phyloP scores from a whole-genome alignment of 1,140 invertebrate species.

The Stegodyphus mimosarum region DNA sequence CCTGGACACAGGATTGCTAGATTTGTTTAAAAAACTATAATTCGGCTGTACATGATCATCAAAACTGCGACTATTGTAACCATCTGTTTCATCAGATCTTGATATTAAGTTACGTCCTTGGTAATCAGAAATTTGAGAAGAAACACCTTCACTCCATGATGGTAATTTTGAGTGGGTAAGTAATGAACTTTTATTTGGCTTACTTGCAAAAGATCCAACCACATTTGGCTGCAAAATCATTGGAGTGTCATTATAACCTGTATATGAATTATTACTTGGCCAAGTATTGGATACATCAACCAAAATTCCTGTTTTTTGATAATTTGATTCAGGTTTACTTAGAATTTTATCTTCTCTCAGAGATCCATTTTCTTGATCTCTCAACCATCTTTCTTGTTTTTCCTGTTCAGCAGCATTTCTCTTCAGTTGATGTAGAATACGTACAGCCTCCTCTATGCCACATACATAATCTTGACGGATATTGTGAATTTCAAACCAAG shows the following conservation, averaged over 20 bases:
- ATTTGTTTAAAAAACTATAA: conserved; percentile 47
- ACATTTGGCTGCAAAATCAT: conserved; percentile 14
- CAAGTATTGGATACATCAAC: conserved; percentile 60
- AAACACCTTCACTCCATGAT: conserved; percentile 56
- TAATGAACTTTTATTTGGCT: conserved; percentile 29
- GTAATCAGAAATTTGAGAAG: conserved; percentile 26
- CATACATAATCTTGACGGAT: conserved; percentile 76
- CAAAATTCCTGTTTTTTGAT: conserved; percentile 51
- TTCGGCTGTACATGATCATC: conserved; percentile 41
- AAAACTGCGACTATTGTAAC: conserved; percentile 28
- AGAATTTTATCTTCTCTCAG: conserved; percentile 21
- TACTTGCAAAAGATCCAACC: conserved; percentile 2
- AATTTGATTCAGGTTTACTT: conserved; percentile 21
- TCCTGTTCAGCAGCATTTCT: conserved; percentile 37
- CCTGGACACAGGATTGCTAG: conserved; percentile 28
- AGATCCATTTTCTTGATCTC: conserved; percentile 43
- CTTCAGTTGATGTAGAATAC: conserved; percentile 61
- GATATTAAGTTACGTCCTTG: conserved; percentile 21
- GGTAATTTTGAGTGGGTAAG: conserved; percentile 41
- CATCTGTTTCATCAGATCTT: conserved; percentile 45
- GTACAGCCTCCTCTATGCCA: conserved; percentile 68
- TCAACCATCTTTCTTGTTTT: conserved; percentile 51
- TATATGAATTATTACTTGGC: conserved; percentile 32
- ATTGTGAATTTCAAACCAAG: conserved; percentile 77
- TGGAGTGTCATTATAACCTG: conserved; percentile 21